Conservation (phyloP, 2,888 invertebrate genomes). For the Biston stratarius region DNA sequence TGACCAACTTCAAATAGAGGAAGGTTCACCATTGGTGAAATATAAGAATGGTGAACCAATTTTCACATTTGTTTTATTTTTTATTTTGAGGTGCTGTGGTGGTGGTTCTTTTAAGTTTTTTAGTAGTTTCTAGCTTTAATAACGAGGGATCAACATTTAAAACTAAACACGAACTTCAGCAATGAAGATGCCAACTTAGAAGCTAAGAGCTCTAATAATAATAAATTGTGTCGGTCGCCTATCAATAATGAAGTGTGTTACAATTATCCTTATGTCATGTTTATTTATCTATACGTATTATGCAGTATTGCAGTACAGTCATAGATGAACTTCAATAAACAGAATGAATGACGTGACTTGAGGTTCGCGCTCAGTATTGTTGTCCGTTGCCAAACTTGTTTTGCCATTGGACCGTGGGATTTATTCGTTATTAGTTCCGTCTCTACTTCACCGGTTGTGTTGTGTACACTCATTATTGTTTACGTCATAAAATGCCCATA, state of each 20-base stretch:
- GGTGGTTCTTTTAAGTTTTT: not conserved
- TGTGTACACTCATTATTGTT: conserved; percentile 26
- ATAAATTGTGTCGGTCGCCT: too few species aligned
- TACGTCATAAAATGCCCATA: conserved; percentile 8
- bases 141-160: too few species aligned
- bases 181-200: too few species aligned
- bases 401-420: conserved; percentile 67
- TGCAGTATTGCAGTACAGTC: conserved; percentile 10
- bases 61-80: too few species aligned
- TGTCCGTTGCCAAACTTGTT: conserved; percentile 66
- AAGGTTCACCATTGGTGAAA: too few species aligned
- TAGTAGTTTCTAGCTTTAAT: not conserved
- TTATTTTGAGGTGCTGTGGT: not conserved
- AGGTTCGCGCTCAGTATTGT: conserved; percentile 45
- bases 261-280: too few species aligned
- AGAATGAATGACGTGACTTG: conserved; percentile 46
- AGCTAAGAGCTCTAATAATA: too few species aligned
- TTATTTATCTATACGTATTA: not conserved
- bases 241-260: too few species aligned
- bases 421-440: conserved; percentile 71
- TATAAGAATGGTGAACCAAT: too few species aligned
- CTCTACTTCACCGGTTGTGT: conserved; percentile 46
- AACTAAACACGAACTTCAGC: too few species aligned
- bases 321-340: conserved; percentile 11
- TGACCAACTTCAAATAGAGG: too few species aligned